Conservation (phyloP, 1,140 invertebrate genomes). For the Drosophila miranda region DNA sequence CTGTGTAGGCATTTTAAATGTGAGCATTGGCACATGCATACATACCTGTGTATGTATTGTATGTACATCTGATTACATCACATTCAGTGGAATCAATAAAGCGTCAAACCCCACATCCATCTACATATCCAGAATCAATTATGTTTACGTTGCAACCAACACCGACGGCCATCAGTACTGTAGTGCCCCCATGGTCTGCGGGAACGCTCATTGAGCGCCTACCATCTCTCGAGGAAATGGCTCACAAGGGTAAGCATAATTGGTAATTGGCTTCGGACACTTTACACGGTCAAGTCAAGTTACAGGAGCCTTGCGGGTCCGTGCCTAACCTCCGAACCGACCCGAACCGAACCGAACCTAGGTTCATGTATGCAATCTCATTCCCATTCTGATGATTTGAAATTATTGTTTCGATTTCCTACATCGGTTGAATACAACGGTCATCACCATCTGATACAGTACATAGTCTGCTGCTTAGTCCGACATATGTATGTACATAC, state of each 20-base stretch:
- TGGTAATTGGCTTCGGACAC: background rate
- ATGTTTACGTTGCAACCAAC: slow-evolving; percentile 81
- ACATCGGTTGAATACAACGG: no score
- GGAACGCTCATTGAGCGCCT: slow-evolving; percentile 76
- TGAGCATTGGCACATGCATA: no score
- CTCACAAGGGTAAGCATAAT: slow-evolving; percentile 72
- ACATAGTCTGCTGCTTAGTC: no score
- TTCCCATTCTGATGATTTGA: no score
- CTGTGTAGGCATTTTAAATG: slow-evolving; percentile 3
- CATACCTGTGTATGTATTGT: no score
- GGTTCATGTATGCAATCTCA: background rate
- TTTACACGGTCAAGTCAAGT: no score
- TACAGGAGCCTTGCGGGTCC: no score
- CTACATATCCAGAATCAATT: slow-evolving; percentile 1
- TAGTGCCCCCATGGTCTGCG: slow-evolving; percentile 73
- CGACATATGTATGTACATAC: no score
- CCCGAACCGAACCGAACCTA: background rate
- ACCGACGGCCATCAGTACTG: slow-evolving; percentile 62
- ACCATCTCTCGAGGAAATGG: slow-evolving; percentile 74
- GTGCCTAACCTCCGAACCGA: no score
- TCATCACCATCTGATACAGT: no score
- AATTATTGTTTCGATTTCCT: no score
- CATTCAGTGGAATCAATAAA: background rate
- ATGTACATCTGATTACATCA: no score
- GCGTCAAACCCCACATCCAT: background rate